phyloP scores from a whole-genome alignment of 2,113 vertebrate genomes.

The Numida meleagris region DNA sequence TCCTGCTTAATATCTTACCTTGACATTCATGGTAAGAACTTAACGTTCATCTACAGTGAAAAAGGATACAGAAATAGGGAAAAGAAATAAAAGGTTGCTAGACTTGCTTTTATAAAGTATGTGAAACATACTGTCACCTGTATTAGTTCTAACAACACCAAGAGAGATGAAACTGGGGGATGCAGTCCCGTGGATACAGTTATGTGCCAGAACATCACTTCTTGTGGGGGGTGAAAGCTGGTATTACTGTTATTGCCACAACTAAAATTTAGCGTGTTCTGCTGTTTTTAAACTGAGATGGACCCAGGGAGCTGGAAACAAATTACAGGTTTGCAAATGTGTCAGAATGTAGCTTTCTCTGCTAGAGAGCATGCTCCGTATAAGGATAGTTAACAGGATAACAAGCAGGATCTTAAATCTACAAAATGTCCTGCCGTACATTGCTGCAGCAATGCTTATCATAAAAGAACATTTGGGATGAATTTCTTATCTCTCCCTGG shows the following conservation, averaged over 20 bases:
- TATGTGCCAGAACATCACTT: not conserved
- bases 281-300: constrained; percentile 4
- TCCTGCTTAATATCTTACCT: not conserved
- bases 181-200: not conserved
- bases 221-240: not conserved
- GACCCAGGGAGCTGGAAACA: constrained; percentile 5
- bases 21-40: not conserved
- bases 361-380: not conserved
- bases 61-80: not conserved
- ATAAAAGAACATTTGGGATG: not conserved
- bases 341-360: not conserved
- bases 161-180: not conserved
- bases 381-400: not conserved
- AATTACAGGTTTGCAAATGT: not conserved
- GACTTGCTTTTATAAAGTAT: not conserved
- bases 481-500: not conserved
- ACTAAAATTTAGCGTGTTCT: constrained; percentile 3
- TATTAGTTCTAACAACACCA: not conserved
- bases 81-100: not conserved
- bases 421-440: not conserved
- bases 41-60: not conserved
- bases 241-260: constrained; percentile 13
- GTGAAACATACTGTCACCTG: not conserved
- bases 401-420: not conserved
- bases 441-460: not conserved